These are phyloP conservation scores for Chionomys nivalis DNA, from an alignment of 2,113 vertebrate genomes.

Conservation along the genomic window DNA sequence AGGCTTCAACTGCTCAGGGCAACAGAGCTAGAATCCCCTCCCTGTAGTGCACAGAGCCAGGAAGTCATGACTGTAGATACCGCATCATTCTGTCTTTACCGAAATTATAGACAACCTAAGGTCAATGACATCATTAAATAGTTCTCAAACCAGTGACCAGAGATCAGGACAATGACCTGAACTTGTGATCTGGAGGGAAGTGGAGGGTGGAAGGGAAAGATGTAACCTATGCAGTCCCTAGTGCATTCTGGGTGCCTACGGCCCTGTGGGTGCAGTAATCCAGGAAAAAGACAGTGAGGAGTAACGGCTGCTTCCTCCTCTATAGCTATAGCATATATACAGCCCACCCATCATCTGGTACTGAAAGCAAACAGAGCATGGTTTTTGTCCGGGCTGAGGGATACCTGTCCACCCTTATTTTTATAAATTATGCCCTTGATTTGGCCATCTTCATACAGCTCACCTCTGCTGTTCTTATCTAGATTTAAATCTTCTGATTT, in stretches of 20 bases:
- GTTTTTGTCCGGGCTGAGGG: background rate
- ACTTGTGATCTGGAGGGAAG: background rate
- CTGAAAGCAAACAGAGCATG: background rate
- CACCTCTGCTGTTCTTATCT: background rate
- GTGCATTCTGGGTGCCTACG: background rate
- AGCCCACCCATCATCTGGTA: background rate
- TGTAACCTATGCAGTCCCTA: background rate
- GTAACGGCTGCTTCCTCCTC: background rate
- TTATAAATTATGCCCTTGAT: background rate
- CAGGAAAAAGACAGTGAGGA: background rate
- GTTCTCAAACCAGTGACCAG: background rate
- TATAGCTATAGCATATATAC: no score
- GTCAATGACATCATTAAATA: rapidly evolving
- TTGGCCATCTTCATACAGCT: background rate
- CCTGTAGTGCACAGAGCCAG: no score
- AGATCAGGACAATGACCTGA: background rate
- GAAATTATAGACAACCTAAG: no score
- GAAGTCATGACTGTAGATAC: background rate
- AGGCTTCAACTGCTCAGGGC: rapidly evolving
- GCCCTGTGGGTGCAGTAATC: background rate
- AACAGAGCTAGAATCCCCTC: no score
- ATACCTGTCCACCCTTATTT: background rate
- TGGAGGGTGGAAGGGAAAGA: background rate
- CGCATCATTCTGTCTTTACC: background rate
- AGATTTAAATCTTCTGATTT: background rate